Conservation (phyloP, 2,888 invertebrate genomes). For the Ommatoiulus sabulosus region DNA sequence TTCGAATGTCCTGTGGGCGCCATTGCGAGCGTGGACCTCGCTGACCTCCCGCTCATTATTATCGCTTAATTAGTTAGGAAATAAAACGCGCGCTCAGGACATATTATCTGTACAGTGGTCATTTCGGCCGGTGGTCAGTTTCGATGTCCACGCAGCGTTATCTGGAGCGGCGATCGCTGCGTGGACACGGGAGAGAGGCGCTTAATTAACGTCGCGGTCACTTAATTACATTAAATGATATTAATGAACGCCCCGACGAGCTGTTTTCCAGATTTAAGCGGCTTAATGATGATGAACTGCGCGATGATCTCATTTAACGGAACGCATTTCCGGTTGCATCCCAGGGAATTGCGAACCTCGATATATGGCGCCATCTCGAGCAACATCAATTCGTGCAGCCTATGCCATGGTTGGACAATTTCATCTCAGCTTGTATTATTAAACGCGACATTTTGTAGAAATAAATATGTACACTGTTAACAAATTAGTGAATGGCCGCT, state of each 20-base stretch:
- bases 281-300: constrained; percentile 51
- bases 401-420: no score
- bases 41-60: neutral
- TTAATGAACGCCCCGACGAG: constrained; percentile 36
- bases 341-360: neutral
- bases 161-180: neutral
- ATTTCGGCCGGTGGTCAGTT: neutral
- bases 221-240: constrained; percentile 42
- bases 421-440: no score
- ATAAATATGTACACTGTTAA: no score
- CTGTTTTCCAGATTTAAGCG: constrained; percentile 17
- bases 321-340: neutral
- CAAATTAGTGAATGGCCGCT: no score
- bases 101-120: neutral
- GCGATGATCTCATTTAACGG: constrained; percentile 32
- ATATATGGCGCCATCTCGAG: neutral
- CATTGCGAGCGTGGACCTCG: neutral
- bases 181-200: constrained; percentile 2
- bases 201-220: constrained; percentile 43
- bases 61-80: constrained; percentile 34
- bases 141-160: neutral
- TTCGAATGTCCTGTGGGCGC: neutral
- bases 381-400: no score
- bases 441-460: no score
- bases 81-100: constrained; percentile 25